phyloP scores from a whole-genome alignment of 2,888 invertebrate species.

The Aelia acuminata region DNA sequence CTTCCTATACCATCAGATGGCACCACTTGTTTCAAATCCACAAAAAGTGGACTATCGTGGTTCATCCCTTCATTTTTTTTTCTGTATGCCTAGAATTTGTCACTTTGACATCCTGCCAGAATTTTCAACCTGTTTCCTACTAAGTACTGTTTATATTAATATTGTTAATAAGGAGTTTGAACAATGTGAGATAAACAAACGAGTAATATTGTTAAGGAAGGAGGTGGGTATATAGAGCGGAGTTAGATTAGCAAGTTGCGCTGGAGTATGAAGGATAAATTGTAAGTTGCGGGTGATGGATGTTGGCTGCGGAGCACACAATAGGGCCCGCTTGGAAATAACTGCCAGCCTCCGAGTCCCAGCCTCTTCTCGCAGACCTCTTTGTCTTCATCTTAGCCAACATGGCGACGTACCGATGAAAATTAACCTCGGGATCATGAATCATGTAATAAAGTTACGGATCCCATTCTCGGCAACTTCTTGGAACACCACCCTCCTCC shows the following conservation, averaged over 20 bases:
- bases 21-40: no score
- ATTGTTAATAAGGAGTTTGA: neutral
- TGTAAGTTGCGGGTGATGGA: constrained; percentile 48
- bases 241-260: constrained; percentile 47
- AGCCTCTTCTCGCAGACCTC: constrained; percentile 40
- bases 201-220: constrained; percentile 38
- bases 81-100: no score
- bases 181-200: constrained; percentile 1
- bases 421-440: constrained; percentile 65
- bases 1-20: no score
- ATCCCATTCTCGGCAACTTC: constrained; percentile 63
- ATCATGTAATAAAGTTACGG: constrained; percentile 65
- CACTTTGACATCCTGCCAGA: no score
- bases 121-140: no score
- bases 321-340: constrained; percentile 33
- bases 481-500: constrained; percentile 26
- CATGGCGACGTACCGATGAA: constrained; percentile 58
- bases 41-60: no score
- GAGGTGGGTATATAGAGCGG: neutral
- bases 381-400: constrained; percentile 57
- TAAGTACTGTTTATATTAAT: no score
- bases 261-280: constrained; percentile 45
- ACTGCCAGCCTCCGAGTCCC: constrained; percentile 47
- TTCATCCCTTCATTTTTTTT: no score
- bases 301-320: constrained; percentile 12